Base-by-base conservation (phyloP, 1,140 invertebrate genomes). In the Diorhabda sublineata region DNA sequence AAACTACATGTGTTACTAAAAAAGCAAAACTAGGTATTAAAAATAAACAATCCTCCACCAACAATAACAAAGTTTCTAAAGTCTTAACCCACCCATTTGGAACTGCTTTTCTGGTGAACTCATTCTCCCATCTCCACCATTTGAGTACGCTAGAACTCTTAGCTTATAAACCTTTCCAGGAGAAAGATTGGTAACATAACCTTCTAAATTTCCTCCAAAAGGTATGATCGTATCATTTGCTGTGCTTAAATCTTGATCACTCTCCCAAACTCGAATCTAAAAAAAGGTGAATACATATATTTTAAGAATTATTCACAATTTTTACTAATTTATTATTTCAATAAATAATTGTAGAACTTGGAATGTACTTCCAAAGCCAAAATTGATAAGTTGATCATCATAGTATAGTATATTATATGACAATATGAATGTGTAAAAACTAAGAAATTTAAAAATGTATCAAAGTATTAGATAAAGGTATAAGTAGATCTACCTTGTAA, bases 91-190 rank as follows among this genome's bases (percentile, higher is more conserved):
- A 80, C 92, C 92, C 92, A 94, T 93, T 84, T 92, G 90, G 82
- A 97, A 96, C 72, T 89, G 89, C 72, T 92, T 85, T 3, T 91
- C 88, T 0, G 96, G 96, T 70, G 95, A 97, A 60, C 95, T 97
- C 94, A 97, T 97, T 64, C 95, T 88, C 0, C 97, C 97, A 80
- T 98, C 95, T 1, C 97, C 97, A 43, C 96, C 97, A 73, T 92
- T 91, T 42, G 95, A 97, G 82, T 89, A 98, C 0, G 92, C 97
- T 5, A 98, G 84, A 1, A 98, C 94, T 80, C 97, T 85, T 75
- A 98, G 84, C 73, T 92, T 89, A 78, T 98, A 98, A 0, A 87
- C 86, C 81, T 95, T 95, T 41, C 93, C 94, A 2, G 93, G 92
- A 4, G 90, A 89, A 5, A 98, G 83, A 77, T 89, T 91, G 4